Conservation (phyloP, 2,888 invertebrate genomes). For the Lochmaea capreae region DNA sequence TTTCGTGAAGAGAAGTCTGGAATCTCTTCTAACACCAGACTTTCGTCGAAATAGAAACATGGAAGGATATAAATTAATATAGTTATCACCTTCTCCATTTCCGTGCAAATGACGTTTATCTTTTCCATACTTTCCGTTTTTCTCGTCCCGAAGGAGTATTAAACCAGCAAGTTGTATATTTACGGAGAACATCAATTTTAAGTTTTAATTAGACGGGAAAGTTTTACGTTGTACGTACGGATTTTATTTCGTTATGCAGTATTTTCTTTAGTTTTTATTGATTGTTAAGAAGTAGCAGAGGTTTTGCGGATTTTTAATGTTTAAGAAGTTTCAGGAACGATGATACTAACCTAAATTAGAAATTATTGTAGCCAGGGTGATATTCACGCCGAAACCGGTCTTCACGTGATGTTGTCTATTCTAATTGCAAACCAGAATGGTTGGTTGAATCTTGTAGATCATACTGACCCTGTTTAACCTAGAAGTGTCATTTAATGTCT, state of each 20-base stretch:
- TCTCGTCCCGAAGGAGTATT: constrained; percentile 1
- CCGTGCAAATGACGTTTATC: constrained; percentile 7
- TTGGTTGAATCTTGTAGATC: too few relatives aligned
- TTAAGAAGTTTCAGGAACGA: too few relatives aligned
- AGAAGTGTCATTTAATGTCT: too few relatives aligned
- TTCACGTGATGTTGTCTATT: too few relatives aligned
- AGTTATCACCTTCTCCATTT: constrained; percentile 14
- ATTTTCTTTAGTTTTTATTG: neutral
- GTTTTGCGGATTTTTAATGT: too few relatives aligned
- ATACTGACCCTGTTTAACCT: too few relatives aligned
- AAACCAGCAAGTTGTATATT: neutral
- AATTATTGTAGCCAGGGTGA: too few relatives aligned
- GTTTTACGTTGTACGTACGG: neutral
- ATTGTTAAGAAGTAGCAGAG: too few relatives aligned
- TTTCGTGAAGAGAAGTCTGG: neutral
- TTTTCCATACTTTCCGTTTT: constrained; percentile 13
- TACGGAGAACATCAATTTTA: constrained; percentile 5
- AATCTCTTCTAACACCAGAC: neutral
- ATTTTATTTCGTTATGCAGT: neutral
- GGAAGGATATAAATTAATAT: neutral
- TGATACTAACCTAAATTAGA: too few relatives aligned
- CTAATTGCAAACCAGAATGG: too few relatives aligned
- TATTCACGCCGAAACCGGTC: too few relatives aligned
- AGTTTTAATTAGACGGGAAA: constrained; percentile 11
- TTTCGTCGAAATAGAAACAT: neutral